Evolutionary conservation across 2,113 vertebrate genomes (phyloP).

Genomic region (Callipepla squamata): DNA sequence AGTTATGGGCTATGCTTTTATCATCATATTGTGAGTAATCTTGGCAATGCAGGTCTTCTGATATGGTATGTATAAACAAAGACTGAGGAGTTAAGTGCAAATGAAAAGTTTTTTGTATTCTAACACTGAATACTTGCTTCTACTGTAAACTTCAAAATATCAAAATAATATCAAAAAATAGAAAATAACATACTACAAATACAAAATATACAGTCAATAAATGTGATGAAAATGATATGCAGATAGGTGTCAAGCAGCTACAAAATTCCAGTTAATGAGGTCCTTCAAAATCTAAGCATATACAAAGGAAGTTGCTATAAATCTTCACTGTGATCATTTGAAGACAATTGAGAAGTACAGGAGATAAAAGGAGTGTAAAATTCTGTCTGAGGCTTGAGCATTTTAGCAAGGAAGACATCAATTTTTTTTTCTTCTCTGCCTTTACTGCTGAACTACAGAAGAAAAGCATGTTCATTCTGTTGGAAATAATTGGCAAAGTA

Average conservation of each 20-base stretch:
- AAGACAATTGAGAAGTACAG: accelerated
- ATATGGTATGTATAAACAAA: not conserved
- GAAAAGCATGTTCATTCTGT: not conserved
- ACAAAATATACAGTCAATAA: not conserved
- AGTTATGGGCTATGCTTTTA: not conserved
- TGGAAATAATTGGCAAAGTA: not conserved
- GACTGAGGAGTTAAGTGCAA: not conserved
- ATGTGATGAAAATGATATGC: not conserved
- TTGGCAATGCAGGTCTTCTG: not conserved
- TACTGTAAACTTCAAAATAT: not conserved
- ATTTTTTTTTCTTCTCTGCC: not conserved
- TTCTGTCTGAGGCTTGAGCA: not conserved
- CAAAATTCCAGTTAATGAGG: not conserved
- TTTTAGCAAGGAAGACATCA: not conserved
- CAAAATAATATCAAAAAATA: not conserved
- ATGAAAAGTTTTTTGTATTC: not conserved
- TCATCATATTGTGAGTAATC: not conserved
- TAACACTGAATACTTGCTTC: not conserved
- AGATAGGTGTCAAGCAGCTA: not conserved
- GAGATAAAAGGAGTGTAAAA: not conserved
- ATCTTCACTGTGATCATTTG: not conserved
- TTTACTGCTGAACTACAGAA: not conserved
- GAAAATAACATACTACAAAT: not conserved
- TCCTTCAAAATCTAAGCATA: not conserved
- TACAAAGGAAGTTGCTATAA: not conserved